Base-by-base conservation (phyloP, 2,113 vertebrate genomes). In the Trematocara macrostoma region DNA sequence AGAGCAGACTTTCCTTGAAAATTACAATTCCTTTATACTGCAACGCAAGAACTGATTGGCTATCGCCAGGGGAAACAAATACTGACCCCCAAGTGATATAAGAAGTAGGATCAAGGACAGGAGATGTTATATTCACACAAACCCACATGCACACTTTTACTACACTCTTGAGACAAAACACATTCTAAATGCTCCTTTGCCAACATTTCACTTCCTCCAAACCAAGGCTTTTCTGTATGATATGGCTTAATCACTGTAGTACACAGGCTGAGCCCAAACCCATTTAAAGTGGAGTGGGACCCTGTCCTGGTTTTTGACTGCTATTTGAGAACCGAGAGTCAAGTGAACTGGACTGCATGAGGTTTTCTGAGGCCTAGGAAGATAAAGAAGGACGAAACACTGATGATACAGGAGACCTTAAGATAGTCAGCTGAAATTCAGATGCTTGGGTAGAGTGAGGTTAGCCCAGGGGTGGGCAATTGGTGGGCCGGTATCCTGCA, bases 21-120 rank as follows among this genome's bases (percentile, higher is more conserved):
- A 88, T 88, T 69, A 91, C 86, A 88, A 91, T 94, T 93, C 93
- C 92, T 94, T 89, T 90, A 93, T 96, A 96, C 96, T 96, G 95
- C 95, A 96, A 95, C 91, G 95, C 93, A 94, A 96, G 96, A 96
- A 96, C 96, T 96, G 96, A 96, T 96, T 96, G 96, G 95, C 94
- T 94, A 95, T 96, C 94, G 87, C 94, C 91, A 84, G 92, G 93
- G 94, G 93, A 84, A 92, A 92, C 84, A 84, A 81, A 88, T 88
- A 83, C 57, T 85, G 92, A 93, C 83, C 92, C 89, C 91, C 85
- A 31, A 92, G 92, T 93, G 92, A 96, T 95, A 95, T 85, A 42
- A 94, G 92, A 95, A 93, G 87, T 88, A 92, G 81, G 81, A 91
- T 89, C 38, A 84, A 91, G 74, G 92, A 91, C 85, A 91, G 90